A percentile compares a stretch with the other conserved stretches of the same genome.
Conservation (phyloP, 2,797 vertebrate genomes). For the Crenichthys baileyi region DNA sequence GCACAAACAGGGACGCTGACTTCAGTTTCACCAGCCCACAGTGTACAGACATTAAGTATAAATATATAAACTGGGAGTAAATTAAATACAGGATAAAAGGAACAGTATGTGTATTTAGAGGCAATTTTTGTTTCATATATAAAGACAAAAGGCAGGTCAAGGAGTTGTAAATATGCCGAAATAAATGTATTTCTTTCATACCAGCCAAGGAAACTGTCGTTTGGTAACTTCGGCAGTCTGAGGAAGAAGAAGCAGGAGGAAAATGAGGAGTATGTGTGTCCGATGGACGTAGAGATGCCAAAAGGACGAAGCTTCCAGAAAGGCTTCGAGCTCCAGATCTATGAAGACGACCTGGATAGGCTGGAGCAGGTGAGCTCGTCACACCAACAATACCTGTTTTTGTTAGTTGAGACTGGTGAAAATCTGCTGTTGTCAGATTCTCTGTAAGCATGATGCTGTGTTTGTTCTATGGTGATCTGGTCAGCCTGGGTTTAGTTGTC, state of each 20-base stretch:
- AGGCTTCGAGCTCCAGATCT: slow-evolving; percentile 88
- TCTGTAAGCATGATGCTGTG: not conserved
- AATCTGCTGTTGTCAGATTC: not conserved
- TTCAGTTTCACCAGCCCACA: no score
- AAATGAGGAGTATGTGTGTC: slow-evolving; percentile 94
- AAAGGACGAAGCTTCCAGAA: slow-evolving; percentile 89
- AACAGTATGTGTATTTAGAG: no score
- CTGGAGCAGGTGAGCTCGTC: slow-evolving; percentile 87
- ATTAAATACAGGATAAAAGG: no score
- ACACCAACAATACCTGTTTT: not conserved
- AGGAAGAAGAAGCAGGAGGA: slow-evolving; percentile 96
- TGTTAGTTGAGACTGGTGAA: not conserved
- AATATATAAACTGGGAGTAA: no score
- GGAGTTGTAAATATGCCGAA: no score
- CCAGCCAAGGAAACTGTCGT: slow-evolving; percentile 92
- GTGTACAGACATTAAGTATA: no score
- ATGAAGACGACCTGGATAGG: slow-evolving; percentile 94
- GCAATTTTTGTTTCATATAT: no score
- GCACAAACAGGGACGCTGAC: no score
- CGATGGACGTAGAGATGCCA: slow-evolving; percentile 93
- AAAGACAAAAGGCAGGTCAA: no score
- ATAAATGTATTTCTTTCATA: not conserved
- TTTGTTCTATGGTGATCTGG: not conserved
- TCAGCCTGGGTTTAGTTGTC: not conserved
- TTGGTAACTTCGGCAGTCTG: slow-evolving; percentile 91